Evolutionary conservation across 2,888 invertebrate species (phyloP).

Genomic region (Caenorhabditis auriculariae): DNA sequence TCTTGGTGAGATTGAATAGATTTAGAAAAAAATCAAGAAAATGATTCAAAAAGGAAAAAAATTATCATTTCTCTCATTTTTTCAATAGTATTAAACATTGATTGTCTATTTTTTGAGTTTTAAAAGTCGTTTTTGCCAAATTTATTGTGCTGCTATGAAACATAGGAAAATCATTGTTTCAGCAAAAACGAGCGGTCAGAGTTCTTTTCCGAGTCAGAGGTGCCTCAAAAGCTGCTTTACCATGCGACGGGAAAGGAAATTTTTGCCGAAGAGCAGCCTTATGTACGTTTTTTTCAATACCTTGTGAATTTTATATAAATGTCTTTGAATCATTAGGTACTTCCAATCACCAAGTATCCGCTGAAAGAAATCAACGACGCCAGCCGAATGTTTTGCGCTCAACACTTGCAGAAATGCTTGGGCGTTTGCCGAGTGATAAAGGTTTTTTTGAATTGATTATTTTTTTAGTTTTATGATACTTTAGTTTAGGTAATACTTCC

Average conservation of each 20-base stretch:
- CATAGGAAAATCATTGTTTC: no score
- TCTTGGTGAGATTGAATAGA: no score
- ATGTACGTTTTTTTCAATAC: slow-evolving; percentile 44
- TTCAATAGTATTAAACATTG: no score
- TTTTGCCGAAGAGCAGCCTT: slow-evolving; percentile 48
- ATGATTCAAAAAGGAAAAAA: no score
- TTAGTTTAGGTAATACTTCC: not conserved
- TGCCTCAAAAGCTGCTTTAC: slow-evolving; percentile 53
- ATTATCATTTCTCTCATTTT: no score
- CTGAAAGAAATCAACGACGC: slow-evolving; percentile 59
- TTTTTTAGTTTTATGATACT: not conserved
- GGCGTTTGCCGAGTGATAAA: slow-evolving; percentile 57
- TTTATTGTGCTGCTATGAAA: no score
- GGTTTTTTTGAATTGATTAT: slow-evolving; percentile 20
- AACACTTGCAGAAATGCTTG: slow-evolving; percentile 58
- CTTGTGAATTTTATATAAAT: not conserved
- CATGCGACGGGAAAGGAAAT: slow-evolving; percentile 44
- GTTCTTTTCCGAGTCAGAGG: slow-evolving; percentile 54
- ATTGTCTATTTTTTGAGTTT: no score
- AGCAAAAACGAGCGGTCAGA: slow-evolving; percentile 58
- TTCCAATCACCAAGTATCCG: slow-evolving; percentile 55
- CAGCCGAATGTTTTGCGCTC: slow-evolving; percentile 54
- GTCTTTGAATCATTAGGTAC: slow-evolving; percentile 46
- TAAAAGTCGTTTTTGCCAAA: no score
- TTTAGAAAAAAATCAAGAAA: no score